Conservation (phyloP, 1,140 invertebrate genomes). For the Orussus abietinus region DNA sequence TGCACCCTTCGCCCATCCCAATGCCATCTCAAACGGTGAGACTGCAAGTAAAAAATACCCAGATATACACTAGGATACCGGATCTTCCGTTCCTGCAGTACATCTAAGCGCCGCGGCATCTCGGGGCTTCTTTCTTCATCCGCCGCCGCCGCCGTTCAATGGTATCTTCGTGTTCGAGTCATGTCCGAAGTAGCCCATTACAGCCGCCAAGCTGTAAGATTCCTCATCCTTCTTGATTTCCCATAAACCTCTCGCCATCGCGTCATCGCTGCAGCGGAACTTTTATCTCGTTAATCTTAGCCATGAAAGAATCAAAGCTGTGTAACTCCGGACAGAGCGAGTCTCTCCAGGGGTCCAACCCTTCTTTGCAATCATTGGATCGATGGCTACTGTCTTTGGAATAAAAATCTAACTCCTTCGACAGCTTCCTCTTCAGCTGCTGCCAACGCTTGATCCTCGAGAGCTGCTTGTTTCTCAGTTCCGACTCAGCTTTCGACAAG, state of each 20-base stretch:
- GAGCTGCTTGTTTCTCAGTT: slow-evolving; percentile 46
- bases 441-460: slow-evolving; percentile 45
- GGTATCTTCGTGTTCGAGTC: too few species aligned
- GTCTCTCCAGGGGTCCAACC: slow-evolving; percentile 23
- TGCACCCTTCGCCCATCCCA: slow-evolving; percentile 17
- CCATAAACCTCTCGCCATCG: too few species aligned
- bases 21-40: slow-evolving; percentile 46
- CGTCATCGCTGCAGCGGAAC: slow-evolving; percentile 32
- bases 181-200: too few species aligned
- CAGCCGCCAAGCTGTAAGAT: too few species aligned
- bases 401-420: too few species aligned
- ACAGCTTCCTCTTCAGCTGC: slow-evolving; percentile 33
- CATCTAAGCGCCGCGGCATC: slow-evolving; percentile 1
- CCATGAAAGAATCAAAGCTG: slow-evolving; percentile 41
- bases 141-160: too few species aligned
- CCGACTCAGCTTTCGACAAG: slow-evolving; percentile 40
- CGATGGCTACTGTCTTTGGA: slow-evolving; percentile 7
- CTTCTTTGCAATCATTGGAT: slow-evolving; percentile 1
- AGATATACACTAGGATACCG: slow-evolving; percentile 35
- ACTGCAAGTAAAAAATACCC: slow-evolving; percentile 52
- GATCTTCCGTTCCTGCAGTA: slow-evolving; percentile 13
- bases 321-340: slow-evolving; percentile 31
- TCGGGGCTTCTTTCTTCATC: too few species aligned
- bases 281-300: slow-evolving; percentile 33
- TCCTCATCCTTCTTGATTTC: too few species aligned